Conservation (phyloP, 53 echinoderm and acorn worm species). For the Luidia sarsii region DNA sequence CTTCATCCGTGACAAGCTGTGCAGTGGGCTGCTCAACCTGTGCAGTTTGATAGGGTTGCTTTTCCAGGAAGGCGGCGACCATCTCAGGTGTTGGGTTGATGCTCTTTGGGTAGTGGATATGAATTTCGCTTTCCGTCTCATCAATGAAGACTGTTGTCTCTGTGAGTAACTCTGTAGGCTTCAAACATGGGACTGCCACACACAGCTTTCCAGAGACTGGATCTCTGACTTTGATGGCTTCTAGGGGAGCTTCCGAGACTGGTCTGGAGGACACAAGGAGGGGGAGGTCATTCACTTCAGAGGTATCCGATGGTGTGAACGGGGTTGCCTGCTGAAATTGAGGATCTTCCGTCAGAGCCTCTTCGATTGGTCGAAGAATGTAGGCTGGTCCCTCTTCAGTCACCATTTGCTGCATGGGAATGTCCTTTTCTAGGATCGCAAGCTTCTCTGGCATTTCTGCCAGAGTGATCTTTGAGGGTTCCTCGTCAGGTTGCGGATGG, state of each 20-base stretch:
- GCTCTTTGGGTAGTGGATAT: constrained; percentile 58
- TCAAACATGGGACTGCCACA: constrained; percentile 38
- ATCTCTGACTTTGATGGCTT: constrained; percentile 23
- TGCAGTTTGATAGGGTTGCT: background rate
- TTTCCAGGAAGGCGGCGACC: background rate
- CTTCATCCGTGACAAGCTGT: constrained; percentile 51
- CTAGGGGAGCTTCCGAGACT: constrained; percentile 16
- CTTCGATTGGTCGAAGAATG: constrained; percentile 46
- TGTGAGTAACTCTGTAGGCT: constrained; percentile 37
- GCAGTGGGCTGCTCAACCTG: background rate
- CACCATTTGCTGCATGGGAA: constrained; percentile 57
- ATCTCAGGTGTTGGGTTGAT: constrained; percentile 6
- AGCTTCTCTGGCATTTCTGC: constrained; percentile 4
- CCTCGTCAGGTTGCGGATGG: background rate
- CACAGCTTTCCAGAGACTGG: constrained; percentile 30
- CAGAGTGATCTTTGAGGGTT: constrained; percentile 1
- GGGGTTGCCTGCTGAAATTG: constrained; percentile 7
- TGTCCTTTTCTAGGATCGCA: background rate
- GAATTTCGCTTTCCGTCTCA: constrained; percentile 38
- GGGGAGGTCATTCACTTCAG: constrained; percentile 25
- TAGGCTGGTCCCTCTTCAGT: constrained; percentile 82
- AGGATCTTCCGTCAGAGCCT: background rate
- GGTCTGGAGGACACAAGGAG: constrained; percentile 12
- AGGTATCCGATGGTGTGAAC: background rate
- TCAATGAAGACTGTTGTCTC: constrained; percentile 57